A percentile compares a stretch with the other conserved stretches of the same genome.
These are phyloP conservation scores for Suillia variegata DNA, from an alignment of 2,888 invertebrate genomes.

Conservation along the genomic window DNA sequence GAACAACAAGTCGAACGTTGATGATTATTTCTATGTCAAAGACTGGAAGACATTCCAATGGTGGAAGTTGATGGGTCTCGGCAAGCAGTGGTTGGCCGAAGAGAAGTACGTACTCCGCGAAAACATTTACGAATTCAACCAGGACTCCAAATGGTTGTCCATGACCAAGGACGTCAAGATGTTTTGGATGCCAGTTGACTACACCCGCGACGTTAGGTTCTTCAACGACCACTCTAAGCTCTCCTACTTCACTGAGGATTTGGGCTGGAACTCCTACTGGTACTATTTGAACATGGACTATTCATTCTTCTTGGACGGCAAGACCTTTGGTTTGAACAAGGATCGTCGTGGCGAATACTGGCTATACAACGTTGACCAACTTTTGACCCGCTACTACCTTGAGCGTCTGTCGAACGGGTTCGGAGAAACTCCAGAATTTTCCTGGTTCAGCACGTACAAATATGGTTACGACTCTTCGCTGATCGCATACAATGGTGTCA, in stretches of 20 bases:
- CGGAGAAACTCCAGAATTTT: constrained; percentile 67
- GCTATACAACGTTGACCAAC: constrained; percentile 70
- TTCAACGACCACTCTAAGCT: constrained; percentile 65
- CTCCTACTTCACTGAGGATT: constrained; percentile 74
- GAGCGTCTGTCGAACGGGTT: constrained; percentile 74
- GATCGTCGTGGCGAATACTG: constrained; percentile 69
- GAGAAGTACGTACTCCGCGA: constrained; percentile 36
- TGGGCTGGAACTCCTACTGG: constrained; percentile 69
- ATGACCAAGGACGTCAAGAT: constrained; percentile 37
- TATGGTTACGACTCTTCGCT: constrained; percentile 69
- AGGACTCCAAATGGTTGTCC: constrained; percentile 29
- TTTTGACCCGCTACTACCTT: constrained; percentile 74
- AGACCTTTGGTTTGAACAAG: constrained; percentile 62
- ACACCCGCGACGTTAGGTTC: constrained; percentile 62
- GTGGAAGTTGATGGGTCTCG: constrained; percentile 45
- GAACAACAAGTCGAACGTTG: constrained; percentile 27
- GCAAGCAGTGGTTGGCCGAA: constrained; percentile 34
- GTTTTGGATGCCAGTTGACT: constrained; percentile 62
- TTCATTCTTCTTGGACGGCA: constrained; percentile 68
- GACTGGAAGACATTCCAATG: constrained; percentile 42
- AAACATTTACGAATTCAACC: constrained; percentile 31
- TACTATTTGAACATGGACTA: constrained; percentile 67
- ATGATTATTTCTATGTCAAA: constrained; percentile 34
- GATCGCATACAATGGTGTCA: constrained; percentile 68
- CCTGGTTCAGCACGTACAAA: constrained; percentile 63